Percentiles rank a stretch among this genome's conserved stretches.
Evolutionary conservation across 2,113 vertebrate genomes (phyloP).

Genomic region (Mustela nigripes): DNA sequence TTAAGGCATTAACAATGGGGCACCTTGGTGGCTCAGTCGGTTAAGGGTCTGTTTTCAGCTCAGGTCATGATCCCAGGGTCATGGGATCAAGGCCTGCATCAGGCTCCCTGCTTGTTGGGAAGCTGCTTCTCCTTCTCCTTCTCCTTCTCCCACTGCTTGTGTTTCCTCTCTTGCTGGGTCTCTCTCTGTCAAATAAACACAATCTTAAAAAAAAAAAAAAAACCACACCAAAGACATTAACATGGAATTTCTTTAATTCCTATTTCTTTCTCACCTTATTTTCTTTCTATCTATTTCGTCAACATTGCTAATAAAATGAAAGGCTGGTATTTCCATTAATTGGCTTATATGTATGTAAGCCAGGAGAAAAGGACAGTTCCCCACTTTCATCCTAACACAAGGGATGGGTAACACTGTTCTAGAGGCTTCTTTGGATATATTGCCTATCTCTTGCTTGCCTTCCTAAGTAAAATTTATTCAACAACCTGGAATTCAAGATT

Average conservation of each 20-base stretch:
- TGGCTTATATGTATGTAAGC: neutral
- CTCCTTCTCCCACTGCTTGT: too few species aligned
- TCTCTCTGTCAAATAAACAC: too few species aligned
- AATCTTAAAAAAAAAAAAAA: too few species aligned
- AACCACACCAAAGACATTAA: neutral
- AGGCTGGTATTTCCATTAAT: neutral
- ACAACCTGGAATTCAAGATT: neutral
- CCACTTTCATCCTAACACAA: neutral
- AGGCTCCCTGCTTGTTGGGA: too few species aligned
- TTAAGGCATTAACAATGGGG: neutral
- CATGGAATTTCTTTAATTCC: neutral
- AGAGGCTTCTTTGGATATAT: neutral
- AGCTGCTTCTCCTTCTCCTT: too few species aligned
- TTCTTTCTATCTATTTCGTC: neutral
- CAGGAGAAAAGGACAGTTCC: neutral
- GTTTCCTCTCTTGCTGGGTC: too few species aligned
- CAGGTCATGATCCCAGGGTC: too few species aligned
- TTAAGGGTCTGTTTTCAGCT: too few species aligned
- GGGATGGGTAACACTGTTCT: neutral
- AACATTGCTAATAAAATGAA: neutral
- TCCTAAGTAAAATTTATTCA: neutral
- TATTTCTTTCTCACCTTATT: neutral
- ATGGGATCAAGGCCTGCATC: too few species aligned
- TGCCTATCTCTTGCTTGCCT: neutral
- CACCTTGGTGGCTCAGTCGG: too few species aligned